Evolutionary conservation across 2,113 vertebrate genomes (phyloP).

Genomic region (Ranitomeya imitator): DNA sequence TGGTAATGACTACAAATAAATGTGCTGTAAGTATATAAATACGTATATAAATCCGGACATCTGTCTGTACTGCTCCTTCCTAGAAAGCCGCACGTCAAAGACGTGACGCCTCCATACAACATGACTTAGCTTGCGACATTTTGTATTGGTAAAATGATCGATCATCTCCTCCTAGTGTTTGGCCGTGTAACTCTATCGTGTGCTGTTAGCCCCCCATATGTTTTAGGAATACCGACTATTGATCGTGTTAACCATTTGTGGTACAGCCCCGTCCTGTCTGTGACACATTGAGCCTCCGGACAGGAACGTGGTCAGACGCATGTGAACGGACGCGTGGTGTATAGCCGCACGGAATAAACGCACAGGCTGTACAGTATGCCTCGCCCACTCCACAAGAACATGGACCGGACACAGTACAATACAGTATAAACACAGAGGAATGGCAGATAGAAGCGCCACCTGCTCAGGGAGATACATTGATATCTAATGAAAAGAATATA

Average conservation of each 20-base stretch:
- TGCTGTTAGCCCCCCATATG: conserved; percentile 36
- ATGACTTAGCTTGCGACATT: neutral
- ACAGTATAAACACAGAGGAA: too few species aligned
- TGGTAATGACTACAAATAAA: neutral
- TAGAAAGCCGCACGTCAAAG: neutral
- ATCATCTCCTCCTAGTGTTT: neutral
- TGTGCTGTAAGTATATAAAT: too few species aligned
- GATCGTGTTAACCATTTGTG: conserved; percentile 46
- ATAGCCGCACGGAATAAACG: neutral
- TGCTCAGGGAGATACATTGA: too few species aligned
- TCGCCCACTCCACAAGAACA: too few species aligned
- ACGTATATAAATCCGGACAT: too few species aligned
- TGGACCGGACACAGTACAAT: too few species aligned
- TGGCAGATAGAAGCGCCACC: too few species aligned
- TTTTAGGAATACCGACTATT: conserved; percentile 31
- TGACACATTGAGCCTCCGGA: neutral
- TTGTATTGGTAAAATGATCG: conserved; percentile 4
- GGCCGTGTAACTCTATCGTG: conserved; percentile 13
- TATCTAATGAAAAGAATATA: too few species aligned
- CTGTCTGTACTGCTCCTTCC: neutral
- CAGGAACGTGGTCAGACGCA: too few species aligned
- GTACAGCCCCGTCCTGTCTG: neutral
- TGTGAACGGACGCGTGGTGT: too few species aligned
- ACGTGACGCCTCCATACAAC: neutral
- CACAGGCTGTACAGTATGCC: too few species aligned